Percentiles rank a stretch among this genome's conserved stretches.
Conservation (phyloP, 2,113 vertebrate genomes). For the Nematolebias whitei region DNA sequence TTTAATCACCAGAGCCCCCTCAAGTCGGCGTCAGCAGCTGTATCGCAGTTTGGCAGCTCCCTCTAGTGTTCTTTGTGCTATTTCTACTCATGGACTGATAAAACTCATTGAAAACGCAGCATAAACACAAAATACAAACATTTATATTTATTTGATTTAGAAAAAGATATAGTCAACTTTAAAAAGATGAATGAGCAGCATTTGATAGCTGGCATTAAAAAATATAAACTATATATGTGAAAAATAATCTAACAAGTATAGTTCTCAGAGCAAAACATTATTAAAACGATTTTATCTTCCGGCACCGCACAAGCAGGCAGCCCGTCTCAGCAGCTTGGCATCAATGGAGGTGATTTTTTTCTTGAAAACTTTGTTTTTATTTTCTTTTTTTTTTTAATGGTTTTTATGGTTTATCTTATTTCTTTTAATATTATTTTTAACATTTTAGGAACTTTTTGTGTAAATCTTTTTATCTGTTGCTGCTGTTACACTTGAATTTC, state of each 20-base stretch:
- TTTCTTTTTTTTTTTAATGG: too few species aligned
- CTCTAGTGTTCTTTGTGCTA: slow-evolving; percentile 27
- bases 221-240: neutral
- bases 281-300: too few species aligned
- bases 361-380: neutral
- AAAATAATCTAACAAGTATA: neutral
- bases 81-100: slow-evolving; percentile 4
- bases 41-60: slow-evolving; percentile 7
- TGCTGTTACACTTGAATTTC: too few species aligned
- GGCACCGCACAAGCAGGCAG: too few species aligned
- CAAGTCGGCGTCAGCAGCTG: too few species aligned
- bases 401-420: too few species aligned
- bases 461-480: too few species aligned
- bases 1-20: slow-evolving; percentile 5
- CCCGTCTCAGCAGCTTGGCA: too few species aligned
- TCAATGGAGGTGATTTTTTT: too few species aligned
- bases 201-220: neutral
- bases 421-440: too few species aligned
- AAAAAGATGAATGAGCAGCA: neutral
- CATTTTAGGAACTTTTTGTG: too few species aligned
- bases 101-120: neutral
- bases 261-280: too few species aligned
- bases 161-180: neutral
- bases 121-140: neutral
- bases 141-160: neutral